Percentiles rank a stretch among this genome's conserved stretches.
Conservation (phyloP, 2,797 vertebrate genomes). For the Sebastiscus tertius region DNA sequence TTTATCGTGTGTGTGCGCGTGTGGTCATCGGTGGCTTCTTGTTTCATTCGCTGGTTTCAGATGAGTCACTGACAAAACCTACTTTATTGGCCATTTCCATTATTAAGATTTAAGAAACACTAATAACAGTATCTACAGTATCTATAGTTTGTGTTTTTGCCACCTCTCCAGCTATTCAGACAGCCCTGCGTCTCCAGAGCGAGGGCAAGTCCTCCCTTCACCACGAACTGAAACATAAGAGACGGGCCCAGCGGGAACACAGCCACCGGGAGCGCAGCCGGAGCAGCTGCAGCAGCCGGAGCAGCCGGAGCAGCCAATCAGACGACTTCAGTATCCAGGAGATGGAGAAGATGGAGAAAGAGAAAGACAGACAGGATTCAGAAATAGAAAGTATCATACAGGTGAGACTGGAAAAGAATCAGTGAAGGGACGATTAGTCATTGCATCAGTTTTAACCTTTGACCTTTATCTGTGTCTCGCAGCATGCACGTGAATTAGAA, state of each 20-base stretch:
- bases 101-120: background rate
- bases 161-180: slow-evolving; percentile 75
- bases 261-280: slow-evolving; percentile 64
- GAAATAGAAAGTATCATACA: slow-evolving; percentile 80
- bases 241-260: slow-evolving; percentile 75
- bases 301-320: slow-evolving; percentile 72
- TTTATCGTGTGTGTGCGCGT: background rate
- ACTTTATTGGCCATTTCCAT: background rate
- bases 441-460: background rate
- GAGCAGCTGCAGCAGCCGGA: slow-evolving; percentile 65
- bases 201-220: slow-evolving; percentile 79
- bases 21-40: background rate
- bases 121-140: too few relatives aligned
- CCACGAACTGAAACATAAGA: slow-evolving; percentile 80
- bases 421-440: fast-evolving
- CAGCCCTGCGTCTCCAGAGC: slow-evolving; percentile 75
- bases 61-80: background rate
- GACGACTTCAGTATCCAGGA: slow-evolving; percentile 64
- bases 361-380: slow-evolving; percentile 66
- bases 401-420: slow-evolving; percentile 39
- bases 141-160: background rate
- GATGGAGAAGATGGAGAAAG: slow-evolving; percentile 56
- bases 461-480: background rate
- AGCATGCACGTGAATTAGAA: slow-evolving; percentile 79
- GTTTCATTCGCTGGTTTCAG: background rate